These are phyloP conservation scores for Folsomia candida DNA, from an alignment of 2,888 invertebrate genomes.

Conservation along the genomic window DNA sequence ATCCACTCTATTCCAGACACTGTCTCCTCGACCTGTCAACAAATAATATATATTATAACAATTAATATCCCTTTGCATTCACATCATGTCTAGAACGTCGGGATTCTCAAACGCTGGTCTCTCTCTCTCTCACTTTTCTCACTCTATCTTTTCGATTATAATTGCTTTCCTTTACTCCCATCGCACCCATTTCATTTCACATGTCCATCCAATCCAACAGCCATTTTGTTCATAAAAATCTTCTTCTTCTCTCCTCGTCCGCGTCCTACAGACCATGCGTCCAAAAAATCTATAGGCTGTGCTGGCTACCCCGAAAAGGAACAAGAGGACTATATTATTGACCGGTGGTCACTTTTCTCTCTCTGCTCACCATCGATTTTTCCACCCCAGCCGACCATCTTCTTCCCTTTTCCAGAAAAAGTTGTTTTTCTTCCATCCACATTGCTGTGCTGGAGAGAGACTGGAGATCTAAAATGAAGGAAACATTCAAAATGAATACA, in stretches of 20 bases:
- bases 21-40: neutral
- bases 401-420: neutral
- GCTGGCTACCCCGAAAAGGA: neutral
- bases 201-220: neutral
- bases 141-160: slow-evolving; percentile 2
- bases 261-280: neutral
- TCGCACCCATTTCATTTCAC: neutral
- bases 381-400: neutral
- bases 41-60: slow-evolving; percentile 2
- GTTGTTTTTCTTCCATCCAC: neutral
- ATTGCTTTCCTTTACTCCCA: neutral
- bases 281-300: slow-evolving; percentile 3
- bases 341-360: neutral
- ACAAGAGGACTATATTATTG: slow-evolving; percentile 3
- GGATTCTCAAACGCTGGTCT: neutral
- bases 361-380: neutral
- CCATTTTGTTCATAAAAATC: slow-evolving; percentile 4
- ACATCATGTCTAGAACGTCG: neutral
- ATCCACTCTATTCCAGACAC: neutral
- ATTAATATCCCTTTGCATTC: slow-evolving; percentile 1
- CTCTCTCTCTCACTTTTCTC: neutral
- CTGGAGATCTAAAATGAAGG: neutral
- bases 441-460: neutral
- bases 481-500: neutral
- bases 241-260: neutral